A percentile compares a stretch with the other conserved stretches of the same genome.
Conservation (phyloP, 2,113 vertebrate species). For the Podocnemis expansa region DNA sequence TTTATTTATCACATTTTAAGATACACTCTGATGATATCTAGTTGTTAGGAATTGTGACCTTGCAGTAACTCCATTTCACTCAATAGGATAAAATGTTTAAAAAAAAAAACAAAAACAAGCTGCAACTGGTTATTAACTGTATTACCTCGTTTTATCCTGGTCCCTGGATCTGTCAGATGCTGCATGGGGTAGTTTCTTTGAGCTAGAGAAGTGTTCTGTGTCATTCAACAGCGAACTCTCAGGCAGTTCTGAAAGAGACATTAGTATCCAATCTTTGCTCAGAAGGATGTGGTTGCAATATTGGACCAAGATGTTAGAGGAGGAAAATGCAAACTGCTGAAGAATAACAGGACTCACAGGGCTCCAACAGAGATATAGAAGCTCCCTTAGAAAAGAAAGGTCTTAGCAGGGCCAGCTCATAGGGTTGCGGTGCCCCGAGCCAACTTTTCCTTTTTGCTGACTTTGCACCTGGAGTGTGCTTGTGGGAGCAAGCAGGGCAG, state of each 20-base stretch:
- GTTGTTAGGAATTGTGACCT: neutral
- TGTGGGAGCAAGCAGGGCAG: too few relatives aligned
- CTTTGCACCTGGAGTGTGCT: too few relatives aligned
- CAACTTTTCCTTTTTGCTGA: too few relatives aligned
- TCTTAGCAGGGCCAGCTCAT: too few relatives aligned
- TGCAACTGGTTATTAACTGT: neutral
- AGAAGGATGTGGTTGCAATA: neutral
- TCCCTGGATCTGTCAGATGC: neutral
- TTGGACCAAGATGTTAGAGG: neutral
- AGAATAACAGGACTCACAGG: neutral
- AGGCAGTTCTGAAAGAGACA: neutral
- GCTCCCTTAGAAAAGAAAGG: neutral
- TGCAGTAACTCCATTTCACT: neutral
- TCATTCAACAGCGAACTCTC: neutral
- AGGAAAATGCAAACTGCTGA: neutral
- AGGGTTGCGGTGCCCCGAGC: too few relatives aligned
- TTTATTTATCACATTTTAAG: too few relatives aligned
- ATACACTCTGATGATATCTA: neutral
- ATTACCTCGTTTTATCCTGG: neutral
- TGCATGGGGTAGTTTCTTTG: neutral
- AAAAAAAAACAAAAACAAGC: too few relatives aligned
- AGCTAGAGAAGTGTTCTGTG: neutral
- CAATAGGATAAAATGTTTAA: neutral
- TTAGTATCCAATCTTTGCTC: neutral
- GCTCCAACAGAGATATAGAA: accelerated